These are phyloP conservation scores for Montipora capitata DNA, from an alignment of 92 coral and sea anemone species.

Conservation along the genomic window DNA sequence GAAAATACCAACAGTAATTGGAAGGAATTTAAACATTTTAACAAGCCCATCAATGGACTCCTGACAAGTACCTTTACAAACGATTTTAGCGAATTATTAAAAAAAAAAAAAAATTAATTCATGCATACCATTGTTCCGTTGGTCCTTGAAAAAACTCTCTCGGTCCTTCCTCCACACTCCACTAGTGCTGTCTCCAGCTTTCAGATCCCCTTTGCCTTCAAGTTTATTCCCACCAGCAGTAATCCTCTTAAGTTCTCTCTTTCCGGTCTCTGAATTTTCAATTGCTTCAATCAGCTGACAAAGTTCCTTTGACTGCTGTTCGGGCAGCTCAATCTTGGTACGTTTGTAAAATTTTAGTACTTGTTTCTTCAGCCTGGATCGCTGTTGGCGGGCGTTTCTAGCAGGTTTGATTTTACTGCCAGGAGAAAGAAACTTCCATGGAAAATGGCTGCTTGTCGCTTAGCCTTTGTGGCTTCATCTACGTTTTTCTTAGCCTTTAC, in stretches of 20 bases:
- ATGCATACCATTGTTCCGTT: slow-evolving; percentile 35
- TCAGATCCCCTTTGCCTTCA: slow-evolving; percentile 20
- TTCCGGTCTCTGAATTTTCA: slow-evolving; percentile 37
- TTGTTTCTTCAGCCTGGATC: slow-evolving; percentile 26
- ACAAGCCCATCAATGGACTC: neutral
- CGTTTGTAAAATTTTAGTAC: slow-evolving; percentile 20
- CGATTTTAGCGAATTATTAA: too few species aligned
- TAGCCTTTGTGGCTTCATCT: slow-evolving; percentile 6
- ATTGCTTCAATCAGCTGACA: slow-evolving; percentile 31
- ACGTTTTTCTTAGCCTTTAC: neutral
- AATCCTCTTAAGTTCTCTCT: slow-evolving; percentile 26
- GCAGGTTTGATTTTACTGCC: slow-evolving; percentile 27
- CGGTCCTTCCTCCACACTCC: slow-evolving; percentile 49
- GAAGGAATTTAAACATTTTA: neutral
- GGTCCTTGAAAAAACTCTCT: slow-evolving; percentile 43
- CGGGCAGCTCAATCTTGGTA: slow-evolving; percentile 40
- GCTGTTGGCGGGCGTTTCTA: slow-evolving; percentile 13
- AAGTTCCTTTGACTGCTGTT: slow-evolving; percentile 12
- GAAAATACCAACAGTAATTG: too few species aligned
- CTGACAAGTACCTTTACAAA: neutral
- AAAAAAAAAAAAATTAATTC: neutral
- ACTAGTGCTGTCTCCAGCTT: slow-evolving; percentile 24
- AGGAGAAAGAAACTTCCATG: slow-evolving; percentile 32
- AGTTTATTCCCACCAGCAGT: slow-evolving; percentile 13
- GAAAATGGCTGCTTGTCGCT: slow-evolving; percentile 16